These are phyloP conservation scores for Calypte anna DNA, from an alignment of 2,113 vertebrate genomes.

Conservation along the genomic window DNA sequence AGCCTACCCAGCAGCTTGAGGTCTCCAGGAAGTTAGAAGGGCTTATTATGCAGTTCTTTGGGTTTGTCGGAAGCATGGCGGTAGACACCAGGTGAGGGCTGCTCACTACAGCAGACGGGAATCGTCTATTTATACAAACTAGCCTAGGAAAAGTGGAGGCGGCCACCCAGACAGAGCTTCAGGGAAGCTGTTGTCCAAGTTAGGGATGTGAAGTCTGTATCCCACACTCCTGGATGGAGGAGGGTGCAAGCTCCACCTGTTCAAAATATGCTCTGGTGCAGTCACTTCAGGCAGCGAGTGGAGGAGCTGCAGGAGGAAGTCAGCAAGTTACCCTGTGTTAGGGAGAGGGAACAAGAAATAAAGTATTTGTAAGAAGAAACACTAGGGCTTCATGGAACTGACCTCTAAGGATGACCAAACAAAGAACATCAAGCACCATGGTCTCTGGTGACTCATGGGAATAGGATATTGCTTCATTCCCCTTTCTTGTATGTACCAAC, in stretches of 20 bases:
- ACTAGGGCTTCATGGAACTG: background rate
- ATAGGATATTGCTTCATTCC: background rate
- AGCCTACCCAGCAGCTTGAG: background rate
- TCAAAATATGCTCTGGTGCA: too few relatives aligned
- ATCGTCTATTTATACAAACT: background rate
- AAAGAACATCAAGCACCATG: background rate
- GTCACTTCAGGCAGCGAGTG: too few relatives aligned
- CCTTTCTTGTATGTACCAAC: background rate
- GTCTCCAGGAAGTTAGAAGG: background rate
- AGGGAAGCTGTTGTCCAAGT: background rate
- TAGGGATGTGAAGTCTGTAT: background rate
- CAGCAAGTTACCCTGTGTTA: too few relatives aligned
- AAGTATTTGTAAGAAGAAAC: background rate
- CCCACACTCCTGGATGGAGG: too few relatives aligned
- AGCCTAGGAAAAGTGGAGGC: background rate
- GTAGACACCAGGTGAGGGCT: background rate
- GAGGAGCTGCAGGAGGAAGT: background rate
- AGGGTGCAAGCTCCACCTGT: too few relatives aligned
- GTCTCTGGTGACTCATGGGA: background rate
- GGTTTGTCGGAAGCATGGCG: rapidly evolving
- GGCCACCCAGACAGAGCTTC: background rate
- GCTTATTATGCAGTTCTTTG: background rate
- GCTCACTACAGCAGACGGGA: background rate
- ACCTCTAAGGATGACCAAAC: background rate
- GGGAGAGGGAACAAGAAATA: too few relatives aligned